These are phyloP conservation scores for Montipora efflorescens DNA, from an alignment of 64 coral and sea anemone species.

Conservation along the genomic window DNA sequence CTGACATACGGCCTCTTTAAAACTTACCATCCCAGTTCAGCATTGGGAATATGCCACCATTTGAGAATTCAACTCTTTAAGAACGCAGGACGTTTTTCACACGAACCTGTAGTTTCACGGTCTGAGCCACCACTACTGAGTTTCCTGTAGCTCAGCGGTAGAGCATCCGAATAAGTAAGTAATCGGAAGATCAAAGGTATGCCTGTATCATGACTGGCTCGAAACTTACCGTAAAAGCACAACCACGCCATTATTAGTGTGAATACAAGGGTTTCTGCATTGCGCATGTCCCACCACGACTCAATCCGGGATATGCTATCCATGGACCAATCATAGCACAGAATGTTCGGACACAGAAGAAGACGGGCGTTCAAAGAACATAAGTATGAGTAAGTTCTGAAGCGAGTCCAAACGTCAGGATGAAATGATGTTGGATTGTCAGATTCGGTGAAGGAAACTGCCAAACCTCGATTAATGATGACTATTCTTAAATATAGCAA, in stretches of 20 bases:
- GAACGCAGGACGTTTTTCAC: too few species aligned
- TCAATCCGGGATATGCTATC: constrained; percentile 85
- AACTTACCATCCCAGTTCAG: too few species aligned
- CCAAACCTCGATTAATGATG: constrained; percentile 43
- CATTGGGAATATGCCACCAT: too few species aligned
- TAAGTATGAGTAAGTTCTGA: constrained; percentile 80
- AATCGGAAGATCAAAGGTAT: too few species aligned
- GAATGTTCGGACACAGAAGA: constrained; percentile 70
- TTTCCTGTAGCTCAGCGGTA: too few species aligned
- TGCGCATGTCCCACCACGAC: constrained; percentile 66
- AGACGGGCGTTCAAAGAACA: constrained; percentile 76
- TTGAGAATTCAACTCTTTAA: too few species aligned
- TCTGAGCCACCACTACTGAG: too few species aligned
- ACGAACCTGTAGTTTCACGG: too few species aligned
- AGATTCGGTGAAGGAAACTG: constrained; percentile 67
- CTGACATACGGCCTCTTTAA: too few species aligned
- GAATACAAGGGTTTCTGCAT: constrained; percentile 33
- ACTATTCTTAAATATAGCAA: constrained; percentile 69
- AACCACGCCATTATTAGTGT: background rate
- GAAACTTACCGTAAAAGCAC: constrained; percentile 58
- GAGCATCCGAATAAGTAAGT: too few species aligned
- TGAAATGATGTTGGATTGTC: constrained; percentile 91
- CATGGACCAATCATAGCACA: constrained; percentile 99
- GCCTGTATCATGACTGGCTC: too few species aligned
- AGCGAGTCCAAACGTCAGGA: constrained; percentile 78